A percentile compares a stretch with the other conserved stretches of the same genome.
These are phyloP conservation scores for Pangasius mekongensis DNA, from an alignment of 2,797 vertebrate genomes.

Conservation along the genomic window DNA sequence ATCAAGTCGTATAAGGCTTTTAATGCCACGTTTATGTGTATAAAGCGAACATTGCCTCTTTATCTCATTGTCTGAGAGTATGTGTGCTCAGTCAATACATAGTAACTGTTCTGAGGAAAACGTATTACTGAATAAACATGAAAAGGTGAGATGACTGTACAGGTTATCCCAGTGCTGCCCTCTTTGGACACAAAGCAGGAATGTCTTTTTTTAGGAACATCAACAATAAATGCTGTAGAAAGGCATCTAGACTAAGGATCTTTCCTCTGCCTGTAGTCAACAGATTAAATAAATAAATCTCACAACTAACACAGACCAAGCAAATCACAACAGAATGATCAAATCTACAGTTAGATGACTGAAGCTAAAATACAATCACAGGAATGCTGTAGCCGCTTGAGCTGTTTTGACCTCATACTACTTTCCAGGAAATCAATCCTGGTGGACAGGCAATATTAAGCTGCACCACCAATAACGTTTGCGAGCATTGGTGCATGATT, in stretches of 20 bases:
- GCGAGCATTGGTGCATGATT: neutral
- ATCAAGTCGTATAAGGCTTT: neutral
- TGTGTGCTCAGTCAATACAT: neutral
- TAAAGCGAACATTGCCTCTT: neutral
- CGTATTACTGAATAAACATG: conserved; percentile 3
- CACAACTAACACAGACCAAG: neutral
- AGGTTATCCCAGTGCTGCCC: conserved; percentile 35
- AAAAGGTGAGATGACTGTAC: neutral
- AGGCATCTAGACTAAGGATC: neutral
- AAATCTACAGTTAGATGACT: neutral
- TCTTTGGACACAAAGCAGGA: conserved; percentile 14
- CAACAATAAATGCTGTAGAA: neutral
- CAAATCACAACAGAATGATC: neutral
- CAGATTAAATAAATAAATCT: neutral
- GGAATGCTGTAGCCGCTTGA: neutral
- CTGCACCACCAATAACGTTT: neutral
- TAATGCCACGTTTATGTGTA: neutral
- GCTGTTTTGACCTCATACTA: neutral
- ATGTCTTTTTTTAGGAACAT: neutral
- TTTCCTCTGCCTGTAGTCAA: neutral
- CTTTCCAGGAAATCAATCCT: neutral
- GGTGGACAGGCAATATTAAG: neutral
- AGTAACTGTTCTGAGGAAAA: neutral
- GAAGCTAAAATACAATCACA: neutral
- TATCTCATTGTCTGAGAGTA: neutral